A percentile compares a stretch with the other conserved stretches of the same genome.
Evolutionary conservation across 2,113 vertebrate genomes (phyloP).

Genomic region (Siniperca knerii): DNA sequence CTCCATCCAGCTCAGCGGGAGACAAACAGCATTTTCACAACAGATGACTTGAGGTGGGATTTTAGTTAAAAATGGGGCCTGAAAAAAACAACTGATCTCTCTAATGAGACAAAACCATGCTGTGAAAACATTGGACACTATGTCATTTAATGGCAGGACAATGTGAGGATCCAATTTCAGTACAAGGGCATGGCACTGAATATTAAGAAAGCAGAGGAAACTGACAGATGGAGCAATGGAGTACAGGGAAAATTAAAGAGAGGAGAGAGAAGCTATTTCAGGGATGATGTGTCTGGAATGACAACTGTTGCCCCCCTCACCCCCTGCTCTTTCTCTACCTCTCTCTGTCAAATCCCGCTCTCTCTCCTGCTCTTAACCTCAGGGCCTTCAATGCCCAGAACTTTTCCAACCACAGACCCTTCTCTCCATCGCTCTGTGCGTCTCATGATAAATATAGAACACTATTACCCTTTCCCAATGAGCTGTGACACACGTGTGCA

Average conservation of each 20-base stretch:
- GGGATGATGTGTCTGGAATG: slow-evolving; percentile 77
- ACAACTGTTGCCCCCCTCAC: slow-evolving; percentile 68
- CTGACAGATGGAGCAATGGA: slow-evolving; percentile 27
- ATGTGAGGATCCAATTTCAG: slow-evolving; percentile 28
- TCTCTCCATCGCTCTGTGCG: slow-evolving; percentile 64
- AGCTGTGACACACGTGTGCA: slow-evolving; percentile 69
- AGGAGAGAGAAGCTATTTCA: slow-evolving; percentile 76
- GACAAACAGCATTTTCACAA: not conserved
- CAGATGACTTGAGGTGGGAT: not conserved
- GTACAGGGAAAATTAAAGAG: slow-evolving; percentile 41
- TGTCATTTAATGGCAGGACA: slow-evolving; percentile 19
- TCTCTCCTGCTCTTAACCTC: slow-evolving; percentile 68
- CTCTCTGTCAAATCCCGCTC: slow-evolving; percentile 57
- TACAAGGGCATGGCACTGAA: slow-evolving; percentile 20
- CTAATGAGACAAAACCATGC: slow-evolving; percentile 15
- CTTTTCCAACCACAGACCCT: slow-evolving; percentile 81
- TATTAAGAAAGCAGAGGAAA: slow-evolving; percentile 37
- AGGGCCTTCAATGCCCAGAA: slow-evolving; percentile 73
- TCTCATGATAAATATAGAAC: slow-evolving; percentile 85
- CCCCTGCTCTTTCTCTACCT: slow-evolving; percentile 56
- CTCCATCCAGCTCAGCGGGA: not conserved
- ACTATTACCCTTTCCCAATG: slow-evolving; percentile 72
- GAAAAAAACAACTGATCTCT: not conserved
- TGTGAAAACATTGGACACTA: slow-evolving; percentile 1
- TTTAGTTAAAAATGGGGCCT: not conserved